A percentile compares a stretch with the other conserved stretches of the same genome.
Evolutionary conservation across 2,888 invertebrate species (phyloP).

Genomic region (Bembecia ichneumoniformis): DNA sequence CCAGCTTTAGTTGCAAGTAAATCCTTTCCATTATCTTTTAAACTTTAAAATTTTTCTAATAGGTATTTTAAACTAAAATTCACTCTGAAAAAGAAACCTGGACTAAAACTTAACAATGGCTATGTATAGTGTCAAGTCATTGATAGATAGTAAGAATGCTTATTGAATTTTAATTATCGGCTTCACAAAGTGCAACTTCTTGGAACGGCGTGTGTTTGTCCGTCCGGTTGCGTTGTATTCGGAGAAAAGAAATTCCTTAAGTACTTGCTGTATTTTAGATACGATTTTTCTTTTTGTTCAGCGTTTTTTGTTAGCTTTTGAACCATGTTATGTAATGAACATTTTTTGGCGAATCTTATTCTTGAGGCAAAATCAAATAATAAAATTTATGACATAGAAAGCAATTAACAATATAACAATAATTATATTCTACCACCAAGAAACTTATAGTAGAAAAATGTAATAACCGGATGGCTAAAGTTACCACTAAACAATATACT

Average conservation of each 20-base stretch:
- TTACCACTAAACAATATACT: neutral
- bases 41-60: no score
- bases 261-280: constrained; percentile 1
- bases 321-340: no score
- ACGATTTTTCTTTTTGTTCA: neutral
- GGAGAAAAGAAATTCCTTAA: neutral
- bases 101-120: no score
- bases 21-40: no score
- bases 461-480: constrained; percentile 9
- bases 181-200: constrained; percentile 17
- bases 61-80: no score
- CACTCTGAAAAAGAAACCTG: no score
- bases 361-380: neutral
- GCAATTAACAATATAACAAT: neutral
- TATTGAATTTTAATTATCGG: constrained; percentile 9
- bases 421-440: no score
- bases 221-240: constrained; percentile 2
- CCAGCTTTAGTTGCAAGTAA: no score
- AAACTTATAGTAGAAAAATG: constrained; percentile 6
- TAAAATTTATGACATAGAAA: neutral
- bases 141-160: neutral
- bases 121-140: neutral
- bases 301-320: no score
- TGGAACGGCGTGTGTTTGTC: constrained; percentile 13
- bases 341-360: no score